A percentile compares a stretch with the other conserved stretches of the same genome.
These are phyloP conservation scores for Formica exsecta DNA, from an alignment of 1,140 invertebrate species.

Conservation along the genomic window DNA sequence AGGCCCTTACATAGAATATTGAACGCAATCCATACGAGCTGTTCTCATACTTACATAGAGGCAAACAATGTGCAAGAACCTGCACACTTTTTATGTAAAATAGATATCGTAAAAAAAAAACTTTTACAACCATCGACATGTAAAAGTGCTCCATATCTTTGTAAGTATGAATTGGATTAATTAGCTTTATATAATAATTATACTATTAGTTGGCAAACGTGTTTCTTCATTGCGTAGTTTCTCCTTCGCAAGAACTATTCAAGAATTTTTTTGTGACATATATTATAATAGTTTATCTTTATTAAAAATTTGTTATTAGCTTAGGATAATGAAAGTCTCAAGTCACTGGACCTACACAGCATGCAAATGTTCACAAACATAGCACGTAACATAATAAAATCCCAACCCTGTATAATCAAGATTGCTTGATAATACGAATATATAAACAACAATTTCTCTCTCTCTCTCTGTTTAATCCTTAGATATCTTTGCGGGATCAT, in stretches of 20 bases:
- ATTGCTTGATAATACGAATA: slow-evolving; percentile 32
- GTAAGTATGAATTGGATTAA: slow-evolving; percentile 78
- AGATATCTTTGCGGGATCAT: slow-evolving; percentile 8
- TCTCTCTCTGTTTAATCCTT: slow-evolving; percentile 10
- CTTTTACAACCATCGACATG: slow-evolving; percentile 80
- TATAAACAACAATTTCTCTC: slow-evolving; percentile 40
- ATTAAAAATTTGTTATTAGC: slow-evolving; percentile 75
- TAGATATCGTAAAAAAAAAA: slow-evolving; percentile 79
- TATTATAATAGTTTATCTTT: slow-evolving; percentile 72
- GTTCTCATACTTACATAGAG: slow-evolving; percentile 57
- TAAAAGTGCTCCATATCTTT: slow-evolving; percentile 78
- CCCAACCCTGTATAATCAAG: slow-evolving; percentile 43
- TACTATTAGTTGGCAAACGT: slow-evolving; percentile 83
- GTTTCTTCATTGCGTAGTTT: slow-evolving; percentile 73
- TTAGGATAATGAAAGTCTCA: slow-evolving; percentile 78
- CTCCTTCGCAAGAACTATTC: slow-evolving; percentile 64
- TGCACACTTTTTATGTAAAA: slow-evolving; percentile 77
- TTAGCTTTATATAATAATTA: slow-evolving; percentile 78
- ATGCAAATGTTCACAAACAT: slow-evolving; percentile 63
- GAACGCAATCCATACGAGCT: slow-evolving; percentile 70
- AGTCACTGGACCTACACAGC: slow-evolving; percentile 75
- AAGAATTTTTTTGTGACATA: slow-evolving; percentile 73
- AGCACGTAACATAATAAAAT: slow-evolving; percentile 55
- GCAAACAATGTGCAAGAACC: slow-evolving; percentile 70
- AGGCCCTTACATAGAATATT: slow-evolving; percentile 71